A percentile compares a stretch with the other conserved stretches of the same genome.
phyloP scores from a whole-genome alignment of 2,888 invertebrate genomes.

The Scaptomyza cyrtandrae region DNA sequence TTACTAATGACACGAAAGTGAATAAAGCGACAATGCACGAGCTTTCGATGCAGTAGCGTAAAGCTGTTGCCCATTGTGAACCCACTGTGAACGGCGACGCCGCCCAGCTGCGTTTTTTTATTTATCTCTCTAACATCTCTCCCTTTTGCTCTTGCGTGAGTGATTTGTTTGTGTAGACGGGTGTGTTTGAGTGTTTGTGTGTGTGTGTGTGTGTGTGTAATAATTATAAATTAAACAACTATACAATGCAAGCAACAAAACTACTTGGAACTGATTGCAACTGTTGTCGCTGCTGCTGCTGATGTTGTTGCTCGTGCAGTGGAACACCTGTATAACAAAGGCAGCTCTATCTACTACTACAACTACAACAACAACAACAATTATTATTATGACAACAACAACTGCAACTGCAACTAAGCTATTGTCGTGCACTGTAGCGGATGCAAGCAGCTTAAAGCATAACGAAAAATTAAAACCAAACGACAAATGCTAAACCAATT shows the following conservation, averaged over 20 bases:
- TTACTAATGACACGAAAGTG: slow-evolving; percentile 76
- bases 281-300: slow-evolving; percentile 28
- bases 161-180: slow-evolving; percentile 34
- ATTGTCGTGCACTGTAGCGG: slow-evolving; percentile 64
- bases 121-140: slow-evolving; percentile 10
- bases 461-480: slow-evolving; percentile 46
- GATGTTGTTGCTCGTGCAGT: slow-evolving; percentile 63
- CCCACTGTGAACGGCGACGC: slow-evolving; percentile 31
- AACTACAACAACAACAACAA: slow-evolving; percentile 25
- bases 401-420: slow-evolving; percentile 5
- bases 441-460: slow-evolving; percentile 58
- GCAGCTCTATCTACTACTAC: slow-evolving; percentile 57
- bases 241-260: slow-evolving; percentile 72
- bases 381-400: slow-evolving; percentile 14
- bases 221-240: slow-evolving; percentile 79
- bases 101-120: slow-evolving; percentile 39
- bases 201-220: slow-evolving; percentile 37
- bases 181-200: slow-evolving; percentile 11
- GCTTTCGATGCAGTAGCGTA: slow-evolving; percentile 13
- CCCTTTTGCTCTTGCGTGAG: slow-evolving; percentile 25
- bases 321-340: slow-evolving; percentile 78
- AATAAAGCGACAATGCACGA: slow-evolving; percentile 59
- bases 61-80: slow-evolving; percentile 36
- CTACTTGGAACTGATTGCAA: slow-evolving; percentile 63
- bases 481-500: slow-evolving; percentile 19